A percentile compares a stretch with the other conserved stretches of the same genome.
These are phyloP conservation scores for Nysson spinosus DNA, from an alignment of 2,888 invertebrate genomes.

Conservation along the genomic window DNA sequence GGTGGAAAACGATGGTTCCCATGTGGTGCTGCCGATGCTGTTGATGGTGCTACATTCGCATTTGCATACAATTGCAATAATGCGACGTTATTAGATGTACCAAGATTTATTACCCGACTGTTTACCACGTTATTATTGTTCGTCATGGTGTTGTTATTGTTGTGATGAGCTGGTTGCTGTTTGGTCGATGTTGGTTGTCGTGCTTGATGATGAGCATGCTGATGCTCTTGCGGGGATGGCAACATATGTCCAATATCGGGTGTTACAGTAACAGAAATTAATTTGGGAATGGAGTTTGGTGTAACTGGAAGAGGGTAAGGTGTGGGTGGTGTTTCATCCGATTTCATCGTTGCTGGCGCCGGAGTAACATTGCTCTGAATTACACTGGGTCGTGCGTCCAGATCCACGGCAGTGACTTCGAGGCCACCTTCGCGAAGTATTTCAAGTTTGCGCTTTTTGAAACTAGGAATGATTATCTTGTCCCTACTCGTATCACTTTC, in stretches of 20 bases:
- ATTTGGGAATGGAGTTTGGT: slow-evolving; percentile 68
- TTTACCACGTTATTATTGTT: slow-evolving; percentile 55
- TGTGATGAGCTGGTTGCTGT: slow-evolving; percentile 48
- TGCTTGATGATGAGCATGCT: slow-evolving; percentile 38
- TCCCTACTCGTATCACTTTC: slow-evolving; percentile 71
- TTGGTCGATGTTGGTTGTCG: slow-evolving; percentile 34
- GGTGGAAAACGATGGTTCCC: slow-evolving; percentile 65
- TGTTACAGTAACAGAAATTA: slow-evolving; percentile 78
- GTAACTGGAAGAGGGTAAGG: slow-evolving; percentile 64
- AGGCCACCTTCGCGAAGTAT: slow-evolving; percentile 86
- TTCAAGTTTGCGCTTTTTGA: slow-evolving; percentile 85
- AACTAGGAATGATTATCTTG: slow-evolving; percentile 76
- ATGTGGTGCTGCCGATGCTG: slow-evolving; percentile 36
- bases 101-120: slow-evolving; percentile 72
- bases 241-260: slow-evolving; percentile 78
- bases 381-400: slow-evolving; percentile 76
- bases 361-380: slow-evolving; percentile 78
- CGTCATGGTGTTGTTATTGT: slow-evolving; percentile 46
- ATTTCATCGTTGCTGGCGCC: slow-evolving; percentile 72
- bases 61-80: slow-evolving; percentile 71
- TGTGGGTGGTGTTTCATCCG: slow-evolving; percentile 63
- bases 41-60: slow-evolving; percentile 58
- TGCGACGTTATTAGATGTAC: slow-evolving; percentile 66
- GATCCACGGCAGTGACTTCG: slow-evolving; percentile 84
- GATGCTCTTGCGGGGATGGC: slow-evolving; percentile 67